A percentile compares a stretch with the other conserved stretches of the same genome.
Evolutionary conservation across 64 coral and sea anemone species (phyloP).

Genomic region (Stichodactyla helianthus): DNA sequence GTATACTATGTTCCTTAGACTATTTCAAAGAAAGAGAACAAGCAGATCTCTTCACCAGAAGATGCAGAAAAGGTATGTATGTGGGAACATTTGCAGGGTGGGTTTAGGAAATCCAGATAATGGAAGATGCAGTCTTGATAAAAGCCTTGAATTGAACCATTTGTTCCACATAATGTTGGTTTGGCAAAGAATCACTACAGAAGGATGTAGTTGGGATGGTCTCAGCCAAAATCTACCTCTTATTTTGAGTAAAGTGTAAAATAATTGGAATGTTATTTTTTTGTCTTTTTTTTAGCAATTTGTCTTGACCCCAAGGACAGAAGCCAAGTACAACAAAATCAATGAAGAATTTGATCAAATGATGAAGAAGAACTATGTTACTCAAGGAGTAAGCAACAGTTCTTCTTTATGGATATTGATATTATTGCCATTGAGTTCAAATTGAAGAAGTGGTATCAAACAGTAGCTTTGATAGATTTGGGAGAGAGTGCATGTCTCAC

Average conservation of each 20-base stretch:
- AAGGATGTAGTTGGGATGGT: too few species aligned
- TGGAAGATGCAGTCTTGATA: too few species aligned
- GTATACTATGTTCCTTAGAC: constrained; percentile 27
- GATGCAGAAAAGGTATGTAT: constrained; percentile 83
- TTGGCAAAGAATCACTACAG: too few species aligned
- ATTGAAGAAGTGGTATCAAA: too few species aligned
- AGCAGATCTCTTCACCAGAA: constrained; percentile 82
- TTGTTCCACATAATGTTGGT: too few species aligned
- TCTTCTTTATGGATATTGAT: background rate
- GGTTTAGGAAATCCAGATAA: background rate
- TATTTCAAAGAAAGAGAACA: constrained; percentile 98
- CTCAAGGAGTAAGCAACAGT: constrained; percentile 34
- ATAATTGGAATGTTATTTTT: background rate
- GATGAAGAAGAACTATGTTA: constrained; percentile 97
- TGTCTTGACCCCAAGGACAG: constrained; percentile 92
- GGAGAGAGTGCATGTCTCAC: too few species aligned
- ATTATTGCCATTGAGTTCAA: too few species aligned
- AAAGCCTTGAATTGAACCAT: too few species aligned
- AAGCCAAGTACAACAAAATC: constrained; percentile 99
- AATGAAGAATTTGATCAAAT: constrained; percentile 99
- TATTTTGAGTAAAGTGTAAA: background rate
- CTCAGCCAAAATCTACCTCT: too few species aligned
- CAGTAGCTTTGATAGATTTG: too few species aligned
- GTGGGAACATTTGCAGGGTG: background rate
- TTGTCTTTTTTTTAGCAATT: constrained; percentile 73